These are phyloP conservation scores for Gephyroberyx darwinii DNA, from an alignment of 2,797 vertebrate species.

Conservation along the genomic window DNA sequence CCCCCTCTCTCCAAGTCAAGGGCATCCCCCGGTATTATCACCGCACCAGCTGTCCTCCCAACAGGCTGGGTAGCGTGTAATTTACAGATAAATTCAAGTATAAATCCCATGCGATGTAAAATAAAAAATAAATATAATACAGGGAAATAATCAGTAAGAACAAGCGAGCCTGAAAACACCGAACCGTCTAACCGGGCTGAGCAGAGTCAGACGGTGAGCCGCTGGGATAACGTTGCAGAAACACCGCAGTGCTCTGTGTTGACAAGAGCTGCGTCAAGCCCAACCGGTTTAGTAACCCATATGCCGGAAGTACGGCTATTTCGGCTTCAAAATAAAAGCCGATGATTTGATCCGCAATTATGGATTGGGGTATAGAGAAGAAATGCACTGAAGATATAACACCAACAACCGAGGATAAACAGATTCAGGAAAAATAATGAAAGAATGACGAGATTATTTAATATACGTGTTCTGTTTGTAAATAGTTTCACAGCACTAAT, in stretches of 20 bases:
- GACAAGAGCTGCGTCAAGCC: constrained; percentile 36
- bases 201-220: not conserved
- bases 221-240: constrained; percentile 29
- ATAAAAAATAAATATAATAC: fast-evolving
- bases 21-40: constrained; percentile 58
- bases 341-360: too few species aligned
- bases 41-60: constrained; percentile 59
- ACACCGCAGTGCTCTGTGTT: constrained; percentile 60
- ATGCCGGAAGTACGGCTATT: not conserved
- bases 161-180: not conserved
- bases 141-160: not conserved
- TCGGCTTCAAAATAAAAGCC: constrained; percentile 52
- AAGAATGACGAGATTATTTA: too few species aligned
- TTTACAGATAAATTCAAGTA: constrained; percentile 2
- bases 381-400: too few species aligned
- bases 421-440: too few species aligned
- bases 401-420: too few species aligned
- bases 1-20: constrained; percentile 68
- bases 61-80: constrained; percentile 33
- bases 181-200: not conserved
- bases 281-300: fast-evolving
- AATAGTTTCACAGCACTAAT: too few species aligned
- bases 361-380: too few species aligned
- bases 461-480: too few species aligned
- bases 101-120: not conserved